Evolutionary conservation across 37 sponge, comb jelly and placozoan genomes (phyloP), one percentile per base, ranked within the genome.

Genomic region (Cliona cf. orientalis): DNA sequence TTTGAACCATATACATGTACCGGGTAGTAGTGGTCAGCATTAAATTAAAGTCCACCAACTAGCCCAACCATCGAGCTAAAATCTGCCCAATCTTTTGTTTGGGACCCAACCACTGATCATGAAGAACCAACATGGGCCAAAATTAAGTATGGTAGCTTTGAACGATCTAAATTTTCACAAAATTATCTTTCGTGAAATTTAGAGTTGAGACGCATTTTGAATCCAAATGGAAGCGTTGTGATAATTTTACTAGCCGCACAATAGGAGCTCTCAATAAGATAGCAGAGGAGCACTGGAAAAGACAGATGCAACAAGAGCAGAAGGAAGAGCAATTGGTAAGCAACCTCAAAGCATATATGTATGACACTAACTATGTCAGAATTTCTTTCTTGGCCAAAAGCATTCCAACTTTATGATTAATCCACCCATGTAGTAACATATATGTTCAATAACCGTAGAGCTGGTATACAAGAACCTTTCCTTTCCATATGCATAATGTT

Each of bases 221-320:
- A 3, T 19, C 25, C 45, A 71, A 41, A 4, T 7, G 65, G 25
- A 49, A 49, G 3, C 25, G 21, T 41, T 25, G 22, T 2, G 43
- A 62, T 1, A 34, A 43, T 28, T 86, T 57, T 57, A 79, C 25
- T 34, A 32, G 61, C 6, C 75, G 74, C 33, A 72, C 85, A 22
- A 23, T n/a, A 37, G 42, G 14, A 43, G 62, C 45, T n/a, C 85
- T 89, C 43, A 49, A 79, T 26, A 37, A 34, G 29, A 84, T 89
- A 56, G 90, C 84, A 23, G 79, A 79, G 58, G 78, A 79, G 32
- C 64, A 89, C 60, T 89, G 84, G 90, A 78, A 39, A 34, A 78
- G 78, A 28, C 79, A 83, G 74, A 83, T 89, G 90, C 66, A 88
- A 60, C 63, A 87, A 56, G 79, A 81, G 45, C n/a, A 59, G 46